Conservation (phyloP, 1,140 invertebrate genomes). For the Dolichoris vasculosae region DNA sequence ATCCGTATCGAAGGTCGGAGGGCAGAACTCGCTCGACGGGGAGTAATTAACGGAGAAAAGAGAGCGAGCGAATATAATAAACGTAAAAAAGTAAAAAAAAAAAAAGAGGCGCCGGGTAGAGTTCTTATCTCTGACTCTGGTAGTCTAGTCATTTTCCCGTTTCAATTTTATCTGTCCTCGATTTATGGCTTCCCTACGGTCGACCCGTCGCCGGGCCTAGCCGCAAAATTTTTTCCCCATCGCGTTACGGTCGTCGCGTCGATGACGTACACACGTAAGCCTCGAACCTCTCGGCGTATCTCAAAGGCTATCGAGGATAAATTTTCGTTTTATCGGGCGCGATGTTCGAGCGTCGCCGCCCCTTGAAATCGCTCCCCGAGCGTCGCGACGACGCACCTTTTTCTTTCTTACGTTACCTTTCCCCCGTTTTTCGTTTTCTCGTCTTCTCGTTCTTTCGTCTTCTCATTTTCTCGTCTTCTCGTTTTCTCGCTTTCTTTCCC, state of each 20-base stretch:
- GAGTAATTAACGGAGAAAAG: slow-evolving; percentile 8
- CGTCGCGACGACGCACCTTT: slow-evolving; percentile 15
- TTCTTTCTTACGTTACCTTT: too few species aligned
- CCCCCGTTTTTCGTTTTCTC: too few species aligned
- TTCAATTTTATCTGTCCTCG: slow-evolving; percentile 41
- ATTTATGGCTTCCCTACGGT: slow-evolving; percentile 35
- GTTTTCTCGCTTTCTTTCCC: too few species aligned
- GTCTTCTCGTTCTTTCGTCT: too few species aligned
- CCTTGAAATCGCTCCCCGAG: not conserved
- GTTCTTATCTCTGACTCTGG: slow-evolving; percentile 30
- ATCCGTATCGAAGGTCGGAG: slow-evolving; percentile 21
- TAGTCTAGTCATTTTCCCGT: slow-evolving; percentile 23
- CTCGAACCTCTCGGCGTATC: not conserved
- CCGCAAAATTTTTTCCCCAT: slow-evolving; percentile 4
- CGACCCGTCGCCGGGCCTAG: not conserved
- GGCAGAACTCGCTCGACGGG: slow-evolving; percentile 6
- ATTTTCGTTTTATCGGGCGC: not conserved
- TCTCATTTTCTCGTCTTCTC: too few species aligned
- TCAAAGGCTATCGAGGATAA: slow-evolving; percentile 1
- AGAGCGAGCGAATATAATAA: not conserved
- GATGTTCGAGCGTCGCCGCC: not conserved
- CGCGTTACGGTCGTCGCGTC: not conserved
- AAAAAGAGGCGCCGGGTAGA: slow-evolving; percentile 29
- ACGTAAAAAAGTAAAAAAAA: not conserved
- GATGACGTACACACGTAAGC: not conserved